Conservation (phyloP, 1,140 invertebrate genomes). For the Apolygus lucorum region DNA sequence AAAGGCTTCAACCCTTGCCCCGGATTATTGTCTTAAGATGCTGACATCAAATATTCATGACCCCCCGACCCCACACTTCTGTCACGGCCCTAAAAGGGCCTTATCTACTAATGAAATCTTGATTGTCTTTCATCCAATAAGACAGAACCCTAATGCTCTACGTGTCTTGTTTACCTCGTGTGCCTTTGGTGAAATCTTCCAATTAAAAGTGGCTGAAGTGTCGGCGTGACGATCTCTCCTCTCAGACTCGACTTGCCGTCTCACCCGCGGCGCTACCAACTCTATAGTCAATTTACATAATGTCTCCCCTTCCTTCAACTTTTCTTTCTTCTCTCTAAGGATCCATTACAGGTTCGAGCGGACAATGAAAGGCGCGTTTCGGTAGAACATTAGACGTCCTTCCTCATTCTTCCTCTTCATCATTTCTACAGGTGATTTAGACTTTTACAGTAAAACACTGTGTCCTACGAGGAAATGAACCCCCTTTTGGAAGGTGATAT, state of each 20-base stretch:
- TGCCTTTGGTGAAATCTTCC: background rate
- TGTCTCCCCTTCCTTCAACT: no score
- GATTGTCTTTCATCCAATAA: conserved; percentile 22
- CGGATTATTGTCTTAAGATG: conserved; percentile 24
- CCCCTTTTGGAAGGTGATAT: no score
- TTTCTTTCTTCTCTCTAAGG: no score
- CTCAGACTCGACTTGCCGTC: no score
- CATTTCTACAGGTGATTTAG: no score
- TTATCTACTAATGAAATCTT: conserved; percentile 23
- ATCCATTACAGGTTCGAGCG: no score
- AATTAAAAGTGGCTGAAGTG: conserved; percentile 5
- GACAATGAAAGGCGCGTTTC: no score
- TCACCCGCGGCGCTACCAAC: no score
- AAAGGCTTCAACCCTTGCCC: background rate
- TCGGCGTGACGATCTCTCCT: background rate
- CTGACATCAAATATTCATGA: conserved; percentile 23
- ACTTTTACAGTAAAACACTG: no score
- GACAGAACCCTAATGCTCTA: conserved; percentile 3
- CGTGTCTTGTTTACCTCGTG: conserved; percentile 16
- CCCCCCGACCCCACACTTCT: background rate
- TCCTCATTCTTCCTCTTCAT: no score
- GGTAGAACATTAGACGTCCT: no score
- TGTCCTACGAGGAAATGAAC: no score
- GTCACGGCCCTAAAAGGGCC: background rate
- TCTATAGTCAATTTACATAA: background rate